Evolutionary conservation across 2,888 invertebrate genomes (phyloP).

Genomic region (Odontomyia ornata): DNA sequence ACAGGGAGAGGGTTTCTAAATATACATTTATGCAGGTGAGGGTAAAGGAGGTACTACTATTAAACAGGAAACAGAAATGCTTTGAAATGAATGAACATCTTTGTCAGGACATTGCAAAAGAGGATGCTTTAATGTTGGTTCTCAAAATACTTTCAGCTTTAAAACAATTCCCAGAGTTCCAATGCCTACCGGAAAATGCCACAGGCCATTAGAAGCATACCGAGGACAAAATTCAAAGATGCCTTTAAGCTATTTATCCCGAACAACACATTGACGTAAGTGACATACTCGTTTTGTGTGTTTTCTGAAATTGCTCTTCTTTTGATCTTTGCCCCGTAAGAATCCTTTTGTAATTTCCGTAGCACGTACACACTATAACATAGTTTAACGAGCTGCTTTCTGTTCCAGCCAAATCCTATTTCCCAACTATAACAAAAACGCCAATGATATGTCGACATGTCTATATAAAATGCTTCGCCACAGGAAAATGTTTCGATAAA

Average conservation of each 20-base stretch:
- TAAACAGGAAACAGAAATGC: too few species aligned
- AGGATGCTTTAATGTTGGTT: too few species aligned
- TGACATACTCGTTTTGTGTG: constrained; percentile 10
- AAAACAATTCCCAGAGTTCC: too few species aligned
- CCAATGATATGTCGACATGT: not conserved
- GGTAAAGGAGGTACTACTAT: too few species aligned
- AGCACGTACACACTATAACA: constrained; percentile 14
- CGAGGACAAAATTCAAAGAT: not conserved
- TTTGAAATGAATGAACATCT: too few species aligned
- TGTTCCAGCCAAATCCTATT: not conserved
- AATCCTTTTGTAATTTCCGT: constrained; percentile 40
- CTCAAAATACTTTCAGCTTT: too few species aligned
- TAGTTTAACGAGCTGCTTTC: not conserved
- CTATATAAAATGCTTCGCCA: not conserved
- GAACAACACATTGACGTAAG: not conserved
- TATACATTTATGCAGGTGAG: too few species aligned
- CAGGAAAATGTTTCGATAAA: constrained; percentile 17
- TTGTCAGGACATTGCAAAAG: too few species aligned
- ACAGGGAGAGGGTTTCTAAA: not conserved
- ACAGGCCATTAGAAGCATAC: too few species aligned
- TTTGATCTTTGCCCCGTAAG: constrained; percentile 23
- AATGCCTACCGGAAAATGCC: too few species aligned
- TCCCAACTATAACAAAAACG: not conserved
- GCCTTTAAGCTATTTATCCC: constrained; percentile 10
- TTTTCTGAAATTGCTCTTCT: not conserved